Percentiles rank a stretch among this genome's conserved stretches.
Evolutionary conservation across 2,113 vertebrate genomes (phyloP).

Genomic region (Hystrix cristata): DNA sequence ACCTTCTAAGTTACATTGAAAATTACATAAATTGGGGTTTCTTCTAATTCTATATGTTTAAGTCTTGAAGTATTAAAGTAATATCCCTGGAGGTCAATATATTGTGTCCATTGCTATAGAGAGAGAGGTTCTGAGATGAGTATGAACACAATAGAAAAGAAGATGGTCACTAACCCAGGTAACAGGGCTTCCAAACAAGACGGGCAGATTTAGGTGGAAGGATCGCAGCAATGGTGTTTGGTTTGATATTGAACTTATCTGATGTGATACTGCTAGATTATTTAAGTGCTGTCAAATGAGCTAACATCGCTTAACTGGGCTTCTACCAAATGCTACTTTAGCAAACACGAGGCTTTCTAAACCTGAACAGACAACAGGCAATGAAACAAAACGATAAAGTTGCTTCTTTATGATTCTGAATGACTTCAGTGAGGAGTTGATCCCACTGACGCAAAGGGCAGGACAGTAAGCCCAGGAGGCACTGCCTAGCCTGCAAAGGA

Average conservation of each 20-base stretch:
- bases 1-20: slow-evolving; percentile 76
- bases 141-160: neutral
- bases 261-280: neutral
- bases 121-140: neutral
- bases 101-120: slow-evolving; percentile 42
- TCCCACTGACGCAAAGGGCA: neutral
- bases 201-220: neutral
- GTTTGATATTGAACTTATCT: neutral
- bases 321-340: neutral
- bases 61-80: slow-evolving; percentile 67
- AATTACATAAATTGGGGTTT: slow-evolving; percentile 65
- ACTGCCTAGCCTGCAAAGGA: neutral
- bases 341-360: neutral
- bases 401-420: neutral
- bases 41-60: slow-evolving; percentile 67
- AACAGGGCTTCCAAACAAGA: neutral
- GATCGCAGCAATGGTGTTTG: neutral
- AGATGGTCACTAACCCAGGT: neutral
- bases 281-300: neutral
- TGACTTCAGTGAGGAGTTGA: neutral
- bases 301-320: neutral
- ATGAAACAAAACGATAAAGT: neutral
- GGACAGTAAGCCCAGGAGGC: neutral
- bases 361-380: neutral
- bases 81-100: slow-evolving; percentile 57